Percentiles rank a stretch among this genome's conserved stretches.
These are phyloP conservation scores for Philereme vetulata DNA, from an alignment of 2,888 invertebrate species.

Conservation along the genomic window DNA sequence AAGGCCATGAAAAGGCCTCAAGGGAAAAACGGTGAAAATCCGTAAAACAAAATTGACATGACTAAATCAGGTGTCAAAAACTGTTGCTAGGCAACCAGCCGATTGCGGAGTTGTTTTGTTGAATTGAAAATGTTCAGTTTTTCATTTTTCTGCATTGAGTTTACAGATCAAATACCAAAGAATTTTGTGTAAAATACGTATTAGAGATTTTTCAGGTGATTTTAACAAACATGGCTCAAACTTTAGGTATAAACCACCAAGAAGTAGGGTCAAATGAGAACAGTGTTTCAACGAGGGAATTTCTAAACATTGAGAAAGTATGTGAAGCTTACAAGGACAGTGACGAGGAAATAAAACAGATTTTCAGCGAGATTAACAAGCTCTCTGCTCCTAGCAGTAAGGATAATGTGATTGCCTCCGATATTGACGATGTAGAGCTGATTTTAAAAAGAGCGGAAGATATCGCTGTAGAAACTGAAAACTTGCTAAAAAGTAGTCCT, in stretches of 20 bases:
- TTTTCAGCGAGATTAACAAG: conserved; percentile 87
- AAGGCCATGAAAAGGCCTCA: too few species aligned
- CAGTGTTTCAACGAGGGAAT: conserved; percentile 72
- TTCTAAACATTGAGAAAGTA: conserved; percentile 69
- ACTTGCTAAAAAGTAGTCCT: conserved; percentile 67
- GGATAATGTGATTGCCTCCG: conserved; percentile 58
- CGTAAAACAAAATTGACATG: conserved; percentile 2
- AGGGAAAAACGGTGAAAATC: conserved; percentile 5
- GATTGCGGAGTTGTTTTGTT: conserved; percentile 10
- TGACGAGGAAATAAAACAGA: conserved; percentile 86
- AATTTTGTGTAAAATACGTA: background rate
- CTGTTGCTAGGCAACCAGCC: conserved; percentile 30
- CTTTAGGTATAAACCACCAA: conserved; percentile 41
- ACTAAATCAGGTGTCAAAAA: conserved; percentile 1
- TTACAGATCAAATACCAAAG: background rate
- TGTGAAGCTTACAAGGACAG: conserved; percentile 73
- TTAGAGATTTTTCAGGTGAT: background rate
- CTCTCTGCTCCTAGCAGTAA: conserved; percentile 63
- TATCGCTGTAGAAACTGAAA: conserved; percentile 69
- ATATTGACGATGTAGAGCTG: conserved; percentile 71
- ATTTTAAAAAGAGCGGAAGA: conserved; percentile 76
- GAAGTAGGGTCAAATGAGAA: conserved; percentile 67
- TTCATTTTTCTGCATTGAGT: background rate
- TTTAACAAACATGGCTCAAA: conserved; percentile 53
- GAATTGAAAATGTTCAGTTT: conserved; percentile 3